Percentiles rank a stretch among this genome's conserved stretches.
Conservation (phyloP, 2,888 invertebrate species). For the Andrena flavipes region DNA sequence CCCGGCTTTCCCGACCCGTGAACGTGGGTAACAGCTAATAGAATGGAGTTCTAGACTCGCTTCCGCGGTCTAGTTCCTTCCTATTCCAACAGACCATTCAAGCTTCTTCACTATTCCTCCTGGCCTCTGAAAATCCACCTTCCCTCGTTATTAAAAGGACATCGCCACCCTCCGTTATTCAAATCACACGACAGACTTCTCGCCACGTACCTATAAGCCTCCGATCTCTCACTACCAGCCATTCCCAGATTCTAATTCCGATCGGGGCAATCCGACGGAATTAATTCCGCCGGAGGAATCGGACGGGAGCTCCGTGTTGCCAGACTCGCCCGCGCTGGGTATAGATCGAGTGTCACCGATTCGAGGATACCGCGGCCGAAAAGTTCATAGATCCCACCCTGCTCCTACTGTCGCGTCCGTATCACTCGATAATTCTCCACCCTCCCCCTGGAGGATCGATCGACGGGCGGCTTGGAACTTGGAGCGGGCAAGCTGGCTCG, state of each 20-base stretch:
- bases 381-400: constrained; percentile 38
- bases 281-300: background rate
- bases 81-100: background rate
- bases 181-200: no score
- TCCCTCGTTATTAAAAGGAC: no score
- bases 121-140: no score
- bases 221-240: background rate
- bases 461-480: constrained; percentile 45
- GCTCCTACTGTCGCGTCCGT: constrained; percentile 26
- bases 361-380: constrained; percentile 18
- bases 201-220: background rate
- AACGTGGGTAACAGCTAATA: constrained; percentile 7
- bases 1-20: background rate
- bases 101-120: no score
- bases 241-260: background rate
- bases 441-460: constrained; percentile 51
- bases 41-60: background rate
- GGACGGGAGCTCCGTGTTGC: background rate
- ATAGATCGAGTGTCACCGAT: background rate
- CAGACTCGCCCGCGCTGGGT: background rate
- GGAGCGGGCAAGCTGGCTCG: constrained; percentile 40
- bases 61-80: background rate
- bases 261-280: background rate
- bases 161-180: no score
- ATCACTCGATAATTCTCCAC: constrained; percentile 49